A percentile compares a stretch with the other conserved stretches of the same genome.
These are phyloP conservation scores for Dione juno DNA, from an alignment of 2,888 invertebrate species.

Conservation along the genomic window DNA sequence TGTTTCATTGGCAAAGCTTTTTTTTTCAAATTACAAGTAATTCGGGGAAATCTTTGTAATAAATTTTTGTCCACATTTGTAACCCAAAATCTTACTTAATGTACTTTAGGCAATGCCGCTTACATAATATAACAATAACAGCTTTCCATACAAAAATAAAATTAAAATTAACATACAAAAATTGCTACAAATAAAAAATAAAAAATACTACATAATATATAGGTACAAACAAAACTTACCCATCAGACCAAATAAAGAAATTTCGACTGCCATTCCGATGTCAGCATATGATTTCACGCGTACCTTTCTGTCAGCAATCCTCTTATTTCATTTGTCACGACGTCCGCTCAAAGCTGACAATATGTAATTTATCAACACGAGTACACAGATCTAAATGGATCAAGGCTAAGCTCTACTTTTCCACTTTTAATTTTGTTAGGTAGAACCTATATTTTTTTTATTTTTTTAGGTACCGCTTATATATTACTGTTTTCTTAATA, in stretches of 20 bases:
- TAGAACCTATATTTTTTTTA: neutral
- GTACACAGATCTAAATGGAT: constrained; percentile 50
- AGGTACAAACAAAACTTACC: constrained; percentile 17
- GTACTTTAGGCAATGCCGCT: too few relatives aligned
- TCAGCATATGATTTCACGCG: constrained; percentile 27
- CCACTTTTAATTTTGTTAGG: constrained; percentile 51
- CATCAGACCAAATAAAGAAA: constrained; percentile 52
- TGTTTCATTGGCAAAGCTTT: too few relatives aligned
- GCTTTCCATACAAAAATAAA: too few relatives aligned
- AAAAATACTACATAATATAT: too few relatives aligned
- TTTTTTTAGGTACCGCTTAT: neutral
- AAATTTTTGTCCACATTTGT: too few relatives aligned
- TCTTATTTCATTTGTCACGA: constrained; percentile 79
- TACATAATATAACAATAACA: too few relatives aligned
- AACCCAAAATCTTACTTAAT: too few relatives aligned
- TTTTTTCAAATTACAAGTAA: too few relatives aligned
- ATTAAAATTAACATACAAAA: too few relatives aligned
- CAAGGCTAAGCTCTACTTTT: constrained; percentile 57
- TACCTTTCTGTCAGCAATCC: constrained; percentile 67
- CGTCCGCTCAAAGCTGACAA: constrained; percentile 65
- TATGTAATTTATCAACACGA: constrained; percentile 65
- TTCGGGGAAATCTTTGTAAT: too few relatives aligned
- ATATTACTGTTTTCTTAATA: too few relatives aligned
- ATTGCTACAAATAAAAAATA: too few relatives aligned
- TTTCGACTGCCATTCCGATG: constrained; percentile 53